These are phyloP conservation scores for Aethina tumida DNA, from an alignment of 1,140 invertebrate species.

Conservation along the genomic window DNA sequence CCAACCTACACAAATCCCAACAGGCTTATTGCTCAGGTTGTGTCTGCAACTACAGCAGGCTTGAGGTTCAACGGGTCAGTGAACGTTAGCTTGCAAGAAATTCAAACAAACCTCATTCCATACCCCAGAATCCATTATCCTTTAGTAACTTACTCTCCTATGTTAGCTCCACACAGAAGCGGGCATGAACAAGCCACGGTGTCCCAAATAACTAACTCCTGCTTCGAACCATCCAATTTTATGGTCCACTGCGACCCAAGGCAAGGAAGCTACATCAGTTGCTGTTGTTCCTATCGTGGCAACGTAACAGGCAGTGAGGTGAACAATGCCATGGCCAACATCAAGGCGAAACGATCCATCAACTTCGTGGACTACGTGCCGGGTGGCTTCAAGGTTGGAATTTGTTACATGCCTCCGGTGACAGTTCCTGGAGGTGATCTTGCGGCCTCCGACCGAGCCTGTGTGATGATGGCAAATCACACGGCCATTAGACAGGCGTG, in stretches of 20 bases:
- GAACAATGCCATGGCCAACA: slow-evolving; percentile 55
- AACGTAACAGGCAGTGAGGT: slow-evolving; percentile 61
- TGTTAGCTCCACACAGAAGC: slow-evolving; percentile 47
- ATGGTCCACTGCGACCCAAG: slow-evolving; percentile 53
- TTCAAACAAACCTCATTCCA: slow-evolving; percentile 55
- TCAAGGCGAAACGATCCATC: slow-evolving; percentile 54
- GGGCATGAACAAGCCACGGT: slow-evolving; percentile 45
- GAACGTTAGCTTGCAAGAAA: slow-evolving; percentile 61
- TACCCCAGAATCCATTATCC: slow-evolving; percentile 65
- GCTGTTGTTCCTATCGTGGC: slow-evolving; percentile 54
- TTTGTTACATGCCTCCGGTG: slow-evolving; percentile 58
- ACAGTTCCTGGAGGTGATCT: slow-evolving; percentile 51
- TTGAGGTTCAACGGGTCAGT: slow-evolving; percentile 62
- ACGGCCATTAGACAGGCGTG: slow-evolving; percentile 66
- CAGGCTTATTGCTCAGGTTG: slow-evolving; percentile 60
- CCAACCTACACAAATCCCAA: slow-evolving; percentile 79
- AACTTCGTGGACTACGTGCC: slow-evolving; percentile 64
- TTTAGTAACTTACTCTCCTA: slow-evolving; percentile 52
- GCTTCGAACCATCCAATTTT: slow-evolving; percentile 46
- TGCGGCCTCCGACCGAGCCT: slow-evolving; percentile 55
- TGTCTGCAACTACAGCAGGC: slow-evolving; percentile 50
- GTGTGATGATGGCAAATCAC: slow-evolving; percentile 66
- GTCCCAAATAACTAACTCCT: slow-evolving; percentile 42
- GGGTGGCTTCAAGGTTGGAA: slow-evolving; percentile 57
- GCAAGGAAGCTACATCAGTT: slow-evolving; percentile 44